Evolutionary conservation across 2,888 invertebrate genomes (phyloP).

Genomic region (Capitulum mitella): DNA sequence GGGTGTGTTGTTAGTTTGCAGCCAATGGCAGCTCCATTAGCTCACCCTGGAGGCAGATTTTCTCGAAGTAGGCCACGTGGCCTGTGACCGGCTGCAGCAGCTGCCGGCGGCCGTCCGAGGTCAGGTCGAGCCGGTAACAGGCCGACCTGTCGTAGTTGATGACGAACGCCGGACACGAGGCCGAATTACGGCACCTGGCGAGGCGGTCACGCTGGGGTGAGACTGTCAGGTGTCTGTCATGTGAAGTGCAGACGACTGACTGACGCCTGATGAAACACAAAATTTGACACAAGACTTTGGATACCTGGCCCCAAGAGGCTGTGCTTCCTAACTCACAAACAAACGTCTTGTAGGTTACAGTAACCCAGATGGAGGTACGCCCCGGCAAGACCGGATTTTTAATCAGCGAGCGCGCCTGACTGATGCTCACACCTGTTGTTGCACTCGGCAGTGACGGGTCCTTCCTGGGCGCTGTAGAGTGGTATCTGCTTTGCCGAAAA

Average conservation of each 20-base stretch:
- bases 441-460: conserved; percentile 27
- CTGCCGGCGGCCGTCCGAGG: neutral
- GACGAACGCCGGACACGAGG: conserved; percentile 28
- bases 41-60: conserved; percentile 56
- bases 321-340: too few species aligned
- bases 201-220: too few species aligned
- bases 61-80: conserved; percentile 54
- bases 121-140: conserved; percentile 28
- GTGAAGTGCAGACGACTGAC: too few species aligned
- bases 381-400: too few species aligned
- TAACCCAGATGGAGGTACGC: too few species aligned
- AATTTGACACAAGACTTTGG: too few species aligned
- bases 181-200: conserved; percentile 26
- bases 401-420: too few species aligned
- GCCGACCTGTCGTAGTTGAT: conserved; percentile 27
- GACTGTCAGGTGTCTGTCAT: too few species aligned
- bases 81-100: neutral
- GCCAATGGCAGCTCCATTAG: neutral
- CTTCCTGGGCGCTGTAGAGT: neutral
- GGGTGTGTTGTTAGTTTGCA: neutral
- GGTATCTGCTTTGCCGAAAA: neutral
- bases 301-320: too few species aligned
- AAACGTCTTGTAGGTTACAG: too few species aligned
- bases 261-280: too few species aligned
- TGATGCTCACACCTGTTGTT: conserved; percentile 25